A percentile compares a stretch with the other conserved stretches of the same genome.
Conservation (phyloP, 2,888 invertebrate genomes). For the Sinhomidia bicolor region DNA sequence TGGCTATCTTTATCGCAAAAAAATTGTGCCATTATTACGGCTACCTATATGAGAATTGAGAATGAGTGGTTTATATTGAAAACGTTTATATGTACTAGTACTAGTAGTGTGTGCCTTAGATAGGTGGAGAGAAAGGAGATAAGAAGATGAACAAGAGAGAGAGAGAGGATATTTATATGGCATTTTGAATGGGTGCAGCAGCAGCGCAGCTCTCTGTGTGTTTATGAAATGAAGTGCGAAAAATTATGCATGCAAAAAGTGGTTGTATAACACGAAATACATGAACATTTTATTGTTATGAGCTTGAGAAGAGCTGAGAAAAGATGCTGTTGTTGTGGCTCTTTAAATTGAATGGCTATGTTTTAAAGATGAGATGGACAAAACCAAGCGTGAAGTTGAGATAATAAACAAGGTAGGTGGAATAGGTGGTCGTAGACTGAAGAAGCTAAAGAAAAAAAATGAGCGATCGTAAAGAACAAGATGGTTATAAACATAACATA, state of each 20-base stretch:
- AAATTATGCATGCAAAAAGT: conserved; percentile 34
- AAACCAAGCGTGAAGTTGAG: not conserved
- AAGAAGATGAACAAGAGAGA: not conserved
- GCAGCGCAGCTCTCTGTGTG: not conserved
- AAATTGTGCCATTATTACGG: not conserved
- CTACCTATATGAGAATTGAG: not conserved
- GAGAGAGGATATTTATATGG: not conserved
- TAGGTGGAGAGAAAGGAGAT: not conserved
- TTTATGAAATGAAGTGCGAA: conserved; percentile 36
- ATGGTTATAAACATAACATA: conserved; percentile 28
- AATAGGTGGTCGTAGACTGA: not conserved
- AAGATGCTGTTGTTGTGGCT: not conserved
- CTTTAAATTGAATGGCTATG: not conserved
- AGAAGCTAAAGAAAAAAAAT: conserved; percentile 7
- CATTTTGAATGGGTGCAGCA: conserved; percentile 23
- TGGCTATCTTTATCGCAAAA: not conserved
- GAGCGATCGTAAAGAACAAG: conserved; percentile 13
- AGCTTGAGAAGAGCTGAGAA: not conserved
- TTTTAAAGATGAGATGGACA: not conserved
- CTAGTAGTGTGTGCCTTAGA: too few species aligned
- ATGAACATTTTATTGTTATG: conserved; percentile 13
- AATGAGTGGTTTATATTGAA: not conserved
- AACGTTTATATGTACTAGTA: too few species aligned
- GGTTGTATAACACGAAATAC: conserved; percentile 21
- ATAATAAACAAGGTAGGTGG: not conserved